Evolutionary conservation across 2,113 vertebrate species (phyloP).

Genomic region (Austrofundulus limnaeus): DNA sequence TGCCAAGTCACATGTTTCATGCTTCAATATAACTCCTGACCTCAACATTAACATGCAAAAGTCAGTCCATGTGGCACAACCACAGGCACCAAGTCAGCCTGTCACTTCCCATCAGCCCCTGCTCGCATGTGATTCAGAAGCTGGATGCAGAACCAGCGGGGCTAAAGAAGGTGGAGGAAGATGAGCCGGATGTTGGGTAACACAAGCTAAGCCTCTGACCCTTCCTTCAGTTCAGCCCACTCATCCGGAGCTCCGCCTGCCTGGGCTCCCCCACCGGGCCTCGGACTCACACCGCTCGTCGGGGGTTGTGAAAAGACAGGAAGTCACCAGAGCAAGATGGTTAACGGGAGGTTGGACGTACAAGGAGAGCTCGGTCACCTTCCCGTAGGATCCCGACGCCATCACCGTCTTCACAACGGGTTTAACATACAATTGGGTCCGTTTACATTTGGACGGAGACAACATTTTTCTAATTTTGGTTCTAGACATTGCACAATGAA

Average conservation of each 20-base stretch:
- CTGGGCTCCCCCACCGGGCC: constrained; percentile 15
- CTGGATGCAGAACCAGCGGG: constrained; percentile 42
- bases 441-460: too few species aligned
- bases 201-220: constrained; percentile 16
- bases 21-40: constrained; percentile 44
- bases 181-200: constrained; percentile 25
- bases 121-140: constrained; percentile 57
- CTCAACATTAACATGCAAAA: constrained; percentile 45
- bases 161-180: constrained; percentile 2
- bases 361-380: constrained; percentile 37
- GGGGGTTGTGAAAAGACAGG: constrained; percentile 12
- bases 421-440: too few species aligned
- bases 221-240: constrained; percentile 38
- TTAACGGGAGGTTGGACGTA: constrained; percentile 31
- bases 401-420: constrained; percentile 11
- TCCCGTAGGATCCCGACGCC: constrained; percentile 35
- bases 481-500: too few species aligned
- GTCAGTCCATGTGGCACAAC: constrained; percentile 47
- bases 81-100: constrained; percentile 49
- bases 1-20: constrained; percentile 7
- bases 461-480: too few species aligned
- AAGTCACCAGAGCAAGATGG: constrained; percentile 31
- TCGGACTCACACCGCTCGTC: neutral
- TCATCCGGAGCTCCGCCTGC: constrained; percentile 20
- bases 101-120: constrained; percentile 63